Evolutionary conservation across 2,888 invertebrate species (phyloP), one percentile per base, ranked within the genome.

Genomic region (Amphipyra tragopoginis): DNA sequence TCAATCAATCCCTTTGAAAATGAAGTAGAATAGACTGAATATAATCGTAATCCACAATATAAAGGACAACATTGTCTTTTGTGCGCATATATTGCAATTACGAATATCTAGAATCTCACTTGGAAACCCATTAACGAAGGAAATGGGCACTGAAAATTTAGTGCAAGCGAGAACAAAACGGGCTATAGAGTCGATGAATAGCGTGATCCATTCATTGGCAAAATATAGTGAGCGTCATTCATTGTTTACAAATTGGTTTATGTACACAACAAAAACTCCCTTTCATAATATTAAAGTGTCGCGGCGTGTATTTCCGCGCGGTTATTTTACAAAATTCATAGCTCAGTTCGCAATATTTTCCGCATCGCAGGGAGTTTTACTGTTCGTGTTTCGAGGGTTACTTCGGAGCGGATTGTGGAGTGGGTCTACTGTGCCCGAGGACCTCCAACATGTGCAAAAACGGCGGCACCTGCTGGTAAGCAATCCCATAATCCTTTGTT

Each of bases 351-450:
- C 44, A 50, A 51, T 62, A 58, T 65, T 59, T 62, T 61, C 36
- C n/a, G 7, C 21, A 48, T 76, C 72, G 43, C 95, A 98, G 97
- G 83, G 96, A 96, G 62, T 98, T 97, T 90, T 96, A 95, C 85
- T 98, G 98, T 89, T 95, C 96, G 59, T 98, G 98, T 90, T 98
- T 98, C 90, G 95, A 96, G 55, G 97, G 97, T 43, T 98, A 97
- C 92, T 96, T 96, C 54, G 98, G 98, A 6, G 90, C 93, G 5
- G 96, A 97, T 86, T 98, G 98, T 87, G 97, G 98, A 44, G 96
- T 96, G 77, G 98, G 98, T 11, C 97, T 97, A 0, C 95, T 97
- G 59, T 98, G 98, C 89, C 96, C 96, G 65, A 81, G 81, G 56
- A 86, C 90, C 29, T 86, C 92, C 43, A 92, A 92, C 81, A 96